These are phyloP conservation scores for Rhagophthalmus giganteus DNA, from an alignment of 2,888 invertebrate species.

Conservation along the genomic window DNA sequence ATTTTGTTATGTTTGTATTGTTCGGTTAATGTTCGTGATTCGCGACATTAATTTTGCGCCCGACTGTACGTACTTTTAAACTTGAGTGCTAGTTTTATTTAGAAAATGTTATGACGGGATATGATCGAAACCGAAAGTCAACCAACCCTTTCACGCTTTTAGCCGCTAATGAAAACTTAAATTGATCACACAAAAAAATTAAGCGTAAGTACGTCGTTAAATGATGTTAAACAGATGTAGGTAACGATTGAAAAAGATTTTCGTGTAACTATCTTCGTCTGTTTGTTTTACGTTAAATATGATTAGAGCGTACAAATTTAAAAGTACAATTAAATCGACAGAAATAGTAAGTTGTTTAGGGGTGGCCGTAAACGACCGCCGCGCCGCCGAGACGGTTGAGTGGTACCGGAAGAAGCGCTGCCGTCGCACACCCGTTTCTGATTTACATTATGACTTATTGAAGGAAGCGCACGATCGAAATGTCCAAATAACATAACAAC, in stretches of 20 bases:
- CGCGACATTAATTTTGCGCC: too few species aligned
- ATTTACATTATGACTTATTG: slow-evolving; percentile 29
- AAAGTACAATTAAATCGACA: neutral
- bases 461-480: slow-evolving; percentile 28
- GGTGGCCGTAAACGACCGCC: neutral
- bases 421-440: slow-evolving; percentile 10
- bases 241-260: too few species aligned
- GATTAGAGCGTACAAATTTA: too few species aligned
- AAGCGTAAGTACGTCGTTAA: too few species aligned
- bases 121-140: slow-evolving; percentile 12
- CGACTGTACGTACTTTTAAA: too few species aligned
- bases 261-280: too few species aligned
- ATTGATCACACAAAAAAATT: too few species aligned
- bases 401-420: slow-evolving; percentile 20
- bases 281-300: too few species aligned
- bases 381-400: slow-evolving; percentile 17
- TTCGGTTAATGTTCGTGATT: too few species aligned
- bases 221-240: too few species aligned
- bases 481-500: slow-evolving; percentile 37
- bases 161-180: slow-evolving; percentile 4
- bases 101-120: slow-evolving; percentile 21
- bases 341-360: neutral
- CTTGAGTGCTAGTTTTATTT: too few species aligned
- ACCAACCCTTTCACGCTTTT: slow-evolving; percentile 4
- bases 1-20: too few species aligned